phyloP scores from a whole-genome alignment of 2,888 invertebrate species.

The Stenotaenia linearis region DNA sequence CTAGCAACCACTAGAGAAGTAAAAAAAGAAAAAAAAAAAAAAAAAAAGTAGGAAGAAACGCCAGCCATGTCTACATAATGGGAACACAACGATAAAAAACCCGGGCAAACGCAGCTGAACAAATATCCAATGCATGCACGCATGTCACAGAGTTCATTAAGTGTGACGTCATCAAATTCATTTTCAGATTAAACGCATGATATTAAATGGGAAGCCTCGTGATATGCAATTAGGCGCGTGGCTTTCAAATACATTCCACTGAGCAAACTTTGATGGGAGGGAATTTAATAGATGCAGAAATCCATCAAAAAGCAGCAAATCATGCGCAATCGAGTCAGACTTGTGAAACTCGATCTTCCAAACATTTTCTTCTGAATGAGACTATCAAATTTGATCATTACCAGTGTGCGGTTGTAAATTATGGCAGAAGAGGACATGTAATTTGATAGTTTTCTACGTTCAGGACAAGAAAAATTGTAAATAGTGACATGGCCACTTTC shows the following conservation, averaged over 20 bases:
- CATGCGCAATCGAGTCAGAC: background rate
- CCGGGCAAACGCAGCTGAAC: background rate
- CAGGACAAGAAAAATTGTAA: background rate
- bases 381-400: background rate
- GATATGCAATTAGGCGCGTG: background rate
- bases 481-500: background rate
- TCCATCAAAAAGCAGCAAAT: constrained; percentile 2
- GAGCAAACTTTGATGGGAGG: background rate
- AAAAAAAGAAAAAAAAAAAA: background rate
- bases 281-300: background rate
- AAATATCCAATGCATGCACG: constrained; percentile 6
- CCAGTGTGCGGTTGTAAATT: background rate
- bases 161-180: constrained; percentile 12
- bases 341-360: background rate
- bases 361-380: background rate
- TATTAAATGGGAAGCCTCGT: background rate
- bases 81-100: constrained; percentile 4
- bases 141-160: constrained; percentile 14
- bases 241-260: background rate
- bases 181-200: background rate
- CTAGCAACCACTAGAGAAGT: background rate
- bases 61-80: background rate
- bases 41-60: background rate
- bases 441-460: background rate
- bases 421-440: background rate